These are phyloP conservation scores for Sycophila texana DNA, from an alignment of 2,888 invertebrate species.

Conservation along the genomic window DNA sequence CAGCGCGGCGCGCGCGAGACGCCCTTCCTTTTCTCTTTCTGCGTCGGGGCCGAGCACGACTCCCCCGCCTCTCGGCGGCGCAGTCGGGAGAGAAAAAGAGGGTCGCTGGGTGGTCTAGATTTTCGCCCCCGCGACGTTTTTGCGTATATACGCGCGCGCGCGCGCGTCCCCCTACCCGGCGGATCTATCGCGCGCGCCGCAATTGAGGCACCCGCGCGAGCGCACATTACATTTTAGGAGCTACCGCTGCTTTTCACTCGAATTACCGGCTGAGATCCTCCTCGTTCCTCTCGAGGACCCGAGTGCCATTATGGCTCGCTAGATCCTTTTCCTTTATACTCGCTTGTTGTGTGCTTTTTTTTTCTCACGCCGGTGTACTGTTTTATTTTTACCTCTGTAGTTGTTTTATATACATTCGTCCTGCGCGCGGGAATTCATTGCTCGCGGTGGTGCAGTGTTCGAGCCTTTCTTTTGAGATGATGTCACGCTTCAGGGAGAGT, in stretches of 20 bases:
- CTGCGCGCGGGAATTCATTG: neutral
- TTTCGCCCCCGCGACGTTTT: constrained; percentile 56
- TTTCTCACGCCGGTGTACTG: neutral
- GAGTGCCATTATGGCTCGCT: constrained; percentile 7
- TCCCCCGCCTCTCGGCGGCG: neutral
- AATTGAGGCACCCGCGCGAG: neutral
- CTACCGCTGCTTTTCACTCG: constrained; percentile 33
- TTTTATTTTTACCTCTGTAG: neutral
- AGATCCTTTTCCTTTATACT: constrained; percentile 4
- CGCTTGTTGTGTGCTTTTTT: neutral
- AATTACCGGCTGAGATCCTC: neutral
- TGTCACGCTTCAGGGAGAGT: too few species aligned
- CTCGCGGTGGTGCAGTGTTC: too few species aligned
- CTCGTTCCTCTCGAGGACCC: constrained; percentile 9
- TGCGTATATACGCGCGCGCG: too few species aligned
- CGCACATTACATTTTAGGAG: neutral
- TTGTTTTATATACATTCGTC: neutral
- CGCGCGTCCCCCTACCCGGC: constrained; percentile 29
- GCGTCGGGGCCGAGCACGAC: neutral
- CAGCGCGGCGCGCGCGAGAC: neutral
- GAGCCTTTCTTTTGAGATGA: too few species aligned
- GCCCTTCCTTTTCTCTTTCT: constrained; percentile 26
- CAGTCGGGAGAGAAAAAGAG: constrained; percentile 60
- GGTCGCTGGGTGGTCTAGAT: constrained; percentile 74
- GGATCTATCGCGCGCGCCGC: constrained; percentile 35